Conservation (phyloP, 2,888 invertebrate genomes). For the Cephus pulcher region DNA sequence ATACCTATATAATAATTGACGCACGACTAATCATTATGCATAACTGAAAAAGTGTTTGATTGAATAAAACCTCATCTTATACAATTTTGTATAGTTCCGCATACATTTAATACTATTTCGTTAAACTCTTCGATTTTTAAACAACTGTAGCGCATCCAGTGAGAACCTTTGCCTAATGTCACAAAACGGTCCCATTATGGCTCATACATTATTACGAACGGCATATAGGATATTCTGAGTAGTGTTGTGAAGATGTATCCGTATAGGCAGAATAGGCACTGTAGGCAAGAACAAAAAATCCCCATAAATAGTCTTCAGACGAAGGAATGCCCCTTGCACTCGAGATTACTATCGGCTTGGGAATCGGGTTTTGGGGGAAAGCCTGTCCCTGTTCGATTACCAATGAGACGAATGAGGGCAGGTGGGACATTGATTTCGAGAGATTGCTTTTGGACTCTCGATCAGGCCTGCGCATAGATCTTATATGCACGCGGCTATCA, state of each 20-base stretch:
- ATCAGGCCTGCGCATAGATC: constrained; percentile 17
- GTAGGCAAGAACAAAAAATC: not conserved
- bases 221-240: not conserved
- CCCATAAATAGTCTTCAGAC: constrained; percentile 21
- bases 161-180: not conserved
- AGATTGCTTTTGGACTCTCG: constrained; percentile 28
- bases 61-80: not conserved
- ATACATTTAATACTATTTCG: not conserved
- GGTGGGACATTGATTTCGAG: constrained; percentile 41
- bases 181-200: constrained; percentile 1
- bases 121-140: not conserved
- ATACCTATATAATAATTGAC: not conserved
- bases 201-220: constrained; percentile 18
- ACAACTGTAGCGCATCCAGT: not conserved
- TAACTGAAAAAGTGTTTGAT: not conserved
- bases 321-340: constrained; percentile 36
- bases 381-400: constrained; percentile 39
- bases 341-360: constrained; percentile 38
- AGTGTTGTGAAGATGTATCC: not conserved
- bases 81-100: not conserved
- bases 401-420: constrained; percentile 35
- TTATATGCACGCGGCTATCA: constrained; percentile 19
- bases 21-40: not conserved
- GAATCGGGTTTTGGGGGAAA: constrained; percentile 35
- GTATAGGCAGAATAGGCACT: not conserved